A percentile compares a stretch with the other conserved stretches of the same genome.
Evolutionary conservation across 2,888 invertebrate species (phyloP).

Genomic region (Hypercompe scribonia): DNA sequence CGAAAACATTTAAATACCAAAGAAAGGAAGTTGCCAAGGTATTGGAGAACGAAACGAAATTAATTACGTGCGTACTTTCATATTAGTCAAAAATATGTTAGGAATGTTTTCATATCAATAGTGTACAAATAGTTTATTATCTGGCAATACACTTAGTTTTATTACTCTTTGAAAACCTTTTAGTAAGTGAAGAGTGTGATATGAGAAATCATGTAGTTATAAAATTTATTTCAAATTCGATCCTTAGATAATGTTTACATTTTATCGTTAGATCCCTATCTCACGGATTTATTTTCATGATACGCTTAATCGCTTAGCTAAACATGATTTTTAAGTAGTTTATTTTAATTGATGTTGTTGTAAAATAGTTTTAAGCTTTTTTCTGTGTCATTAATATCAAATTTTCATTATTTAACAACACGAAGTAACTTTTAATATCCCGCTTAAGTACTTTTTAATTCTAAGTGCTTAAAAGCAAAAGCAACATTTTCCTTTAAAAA

Average conservation of each 20-base stretch:
- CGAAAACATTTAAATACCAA: background rate
- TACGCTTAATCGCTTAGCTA: conserved; percentile 19
- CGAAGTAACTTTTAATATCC: background rate
- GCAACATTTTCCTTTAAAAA: no score
- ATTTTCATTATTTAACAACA: background rate
- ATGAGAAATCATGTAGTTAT: conserved; percentile 48
- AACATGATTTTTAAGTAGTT: conserved; percentile 26
- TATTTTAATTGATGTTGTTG: conserved; percentile 1
- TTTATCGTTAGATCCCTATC: conserved; percentile 37
- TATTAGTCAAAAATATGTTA: background rate
- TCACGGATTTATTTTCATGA: conserved; percentile 35
- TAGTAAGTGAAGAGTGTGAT: conserved; percentile 42
- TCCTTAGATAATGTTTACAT: conserved; percentile 30
- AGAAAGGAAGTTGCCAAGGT: background rate
- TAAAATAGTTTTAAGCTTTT: background rate
- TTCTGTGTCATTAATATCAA: background rate
- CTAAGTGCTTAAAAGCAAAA: background rate
- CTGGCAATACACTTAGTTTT: background rate
- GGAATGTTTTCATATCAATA: background rate
- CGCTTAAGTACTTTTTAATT: background rate
- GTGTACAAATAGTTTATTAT: background rate
- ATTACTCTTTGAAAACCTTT: conserved; percentile 30
- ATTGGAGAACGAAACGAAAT: background rate
- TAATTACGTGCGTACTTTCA: background rate
- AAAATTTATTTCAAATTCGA: conserved; percentile 40